A percentile compares a stretch with the other conserved stretches of the same genome.
Evolutionary conservation across 2,113 vertebrate species (phyloP).

Genomic region (Ornithorhynchus anatinus): DNA sequence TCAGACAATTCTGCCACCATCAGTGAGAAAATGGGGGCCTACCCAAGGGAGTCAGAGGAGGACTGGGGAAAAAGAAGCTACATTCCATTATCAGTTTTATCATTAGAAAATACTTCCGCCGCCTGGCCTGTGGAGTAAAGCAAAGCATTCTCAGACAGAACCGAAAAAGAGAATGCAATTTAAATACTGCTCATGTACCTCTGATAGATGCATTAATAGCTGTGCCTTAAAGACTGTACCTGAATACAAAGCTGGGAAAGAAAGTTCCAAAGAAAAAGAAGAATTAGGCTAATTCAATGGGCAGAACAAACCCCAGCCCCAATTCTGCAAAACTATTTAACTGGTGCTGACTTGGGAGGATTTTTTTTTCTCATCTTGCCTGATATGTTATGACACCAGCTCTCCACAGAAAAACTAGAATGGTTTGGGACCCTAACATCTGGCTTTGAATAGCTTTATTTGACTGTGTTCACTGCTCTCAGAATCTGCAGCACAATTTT

Average conservation of each 20-base stretch:
- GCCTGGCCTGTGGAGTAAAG: no score
- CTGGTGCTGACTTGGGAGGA: constrained; percentile 27
- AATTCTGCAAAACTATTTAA: not conserved
- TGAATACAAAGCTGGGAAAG: not conserved
- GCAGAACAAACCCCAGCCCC: constrained; percentile 17
- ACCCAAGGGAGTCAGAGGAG: constrained; percentile 13
- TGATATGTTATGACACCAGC: no score
- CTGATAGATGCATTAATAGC: not conserved
- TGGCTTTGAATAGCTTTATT: not conserved
- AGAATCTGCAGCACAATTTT: no score
- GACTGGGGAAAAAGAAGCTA: constrained; percentile 15
- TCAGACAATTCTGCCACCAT: constrained; percentile 39
- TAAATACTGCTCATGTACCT: not conserved
- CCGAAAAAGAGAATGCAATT: not conserved
- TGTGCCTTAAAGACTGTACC: not conserved
- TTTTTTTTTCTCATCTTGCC: not conserved
- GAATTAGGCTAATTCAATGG: constrained; percentile 50
- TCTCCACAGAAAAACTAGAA: not conserved
- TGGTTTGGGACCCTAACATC: not conserved
- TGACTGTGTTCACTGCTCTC: no score
- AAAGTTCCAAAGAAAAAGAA: constrained; percentile 11
- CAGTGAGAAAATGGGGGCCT: constrained; percentile 32
- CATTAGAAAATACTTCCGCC: no score
- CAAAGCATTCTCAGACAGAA: no score
- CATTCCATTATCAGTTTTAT: constrained; percentile 30